A percentile compares a stretch with the other conserved stretches of the same genome.
These are phyloP conservation scores for Pseudopodoces humilis DNA, from an alignment of 2,113 vertebrate species.

Conservation along the genomic window DNA sequence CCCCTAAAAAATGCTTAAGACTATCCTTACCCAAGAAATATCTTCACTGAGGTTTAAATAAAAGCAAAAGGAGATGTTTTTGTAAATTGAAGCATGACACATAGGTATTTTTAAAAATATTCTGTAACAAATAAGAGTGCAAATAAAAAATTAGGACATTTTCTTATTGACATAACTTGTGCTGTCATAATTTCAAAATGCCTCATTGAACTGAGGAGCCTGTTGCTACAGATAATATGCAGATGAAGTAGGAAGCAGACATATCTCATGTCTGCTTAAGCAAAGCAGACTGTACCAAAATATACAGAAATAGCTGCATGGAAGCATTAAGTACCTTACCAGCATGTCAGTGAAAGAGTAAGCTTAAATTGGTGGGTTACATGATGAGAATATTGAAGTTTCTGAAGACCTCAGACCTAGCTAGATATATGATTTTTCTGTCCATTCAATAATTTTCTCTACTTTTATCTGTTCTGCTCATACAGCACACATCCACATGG, in stretches of 20 bases:
- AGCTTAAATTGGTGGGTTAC: background rate
- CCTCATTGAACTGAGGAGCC: background rate
- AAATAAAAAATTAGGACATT: background rate
- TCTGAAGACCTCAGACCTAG: background rate
- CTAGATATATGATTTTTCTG: background rate
- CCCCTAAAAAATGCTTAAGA: background rate
- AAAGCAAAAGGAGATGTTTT: background rate
- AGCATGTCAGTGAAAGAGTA: background rate
- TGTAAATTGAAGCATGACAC: background rate
- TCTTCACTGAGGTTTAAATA: background rate
- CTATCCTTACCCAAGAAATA: background rate
- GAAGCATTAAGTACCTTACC: background rate
- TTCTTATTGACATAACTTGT: background rate
- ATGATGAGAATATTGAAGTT: background rate
- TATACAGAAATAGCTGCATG: background rate
- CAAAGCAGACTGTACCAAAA: background rate
- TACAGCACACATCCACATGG: rapidly evolving
- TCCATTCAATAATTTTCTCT: background rate
- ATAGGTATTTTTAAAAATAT: background rate
- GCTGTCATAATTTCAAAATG: background rate
- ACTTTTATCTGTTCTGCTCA: background rate
- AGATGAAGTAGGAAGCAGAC: background rate
- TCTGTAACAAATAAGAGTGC: background rate
- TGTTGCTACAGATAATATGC: background rate
- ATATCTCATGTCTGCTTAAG: background rate